Evolutionary conservation across 2,113 vertebrate genomes (phyloP), one percentile per base, ranked within the genome.

Genomic region (Ophiodon elongatus): DNA sequence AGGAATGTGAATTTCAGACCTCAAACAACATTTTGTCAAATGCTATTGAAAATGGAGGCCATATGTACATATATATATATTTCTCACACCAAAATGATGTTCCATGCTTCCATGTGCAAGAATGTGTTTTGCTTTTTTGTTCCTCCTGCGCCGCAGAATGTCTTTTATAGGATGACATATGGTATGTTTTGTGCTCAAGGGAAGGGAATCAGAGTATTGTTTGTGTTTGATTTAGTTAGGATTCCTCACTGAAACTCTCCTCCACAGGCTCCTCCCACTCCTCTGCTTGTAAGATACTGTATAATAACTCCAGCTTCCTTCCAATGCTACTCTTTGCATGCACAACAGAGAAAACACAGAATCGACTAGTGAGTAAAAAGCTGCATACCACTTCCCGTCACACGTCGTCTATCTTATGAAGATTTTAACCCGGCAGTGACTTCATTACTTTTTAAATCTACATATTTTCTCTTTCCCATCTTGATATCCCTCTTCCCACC

Each of bases 251-350:
- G 1, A 50, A 54, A 54, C 56, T 54, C 73, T 59, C 66, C 67
- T 85, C 0, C 54, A 41, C 37, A 10, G 25, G 41, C 64, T 57
- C 37, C 29, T 60, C 79, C 52, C 72, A 69, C 73, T 82, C 90
- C 82, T 93, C 93, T 86, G 94, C 96, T 95, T 97, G 96, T 98
- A 97, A 94, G 89, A 97, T 97, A 96, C 90, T 98, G 96, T 97
- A 97, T 93, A 92, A 95, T 96, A 96, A 93, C 93, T 96, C 89
- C 92, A 92, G 94, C 90, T 77, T 89, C 82, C 67, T 78, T 76
- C 76, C 76, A 45, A 0, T 63, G 90, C 93, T 95, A 94, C 86
- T 83, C 74, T 91, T 93, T 97, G 97, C 97, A 99, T 98, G 97
- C 90, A 87, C 84, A 85, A 95, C 91, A 87, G 35, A 86, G 25